Evolutionary conservation across 2,113 vertebrate species (phyloP).

Genomic region (Bubo blakistoni): DNA sequence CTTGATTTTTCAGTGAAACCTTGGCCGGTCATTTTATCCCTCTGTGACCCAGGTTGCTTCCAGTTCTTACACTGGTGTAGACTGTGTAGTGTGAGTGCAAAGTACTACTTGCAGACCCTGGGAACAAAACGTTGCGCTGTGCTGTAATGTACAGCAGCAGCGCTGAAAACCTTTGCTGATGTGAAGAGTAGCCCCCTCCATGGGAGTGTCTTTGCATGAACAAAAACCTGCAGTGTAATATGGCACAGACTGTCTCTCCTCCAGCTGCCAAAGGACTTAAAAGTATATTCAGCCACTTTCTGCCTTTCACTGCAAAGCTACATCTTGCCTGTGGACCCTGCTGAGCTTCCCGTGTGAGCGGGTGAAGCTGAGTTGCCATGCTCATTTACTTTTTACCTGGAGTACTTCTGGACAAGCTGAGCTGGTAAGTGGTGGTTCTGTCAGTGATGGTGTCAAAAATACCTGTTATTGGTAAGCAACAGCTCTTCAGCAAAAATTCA

Average conservation of each 20-base stretch:
- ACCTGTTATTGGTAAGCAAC: not conserved
- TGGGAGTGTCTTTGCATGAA: not conserved
- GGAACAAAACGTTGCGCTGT: not conserved
- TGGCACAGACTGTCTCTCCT: not conserved
- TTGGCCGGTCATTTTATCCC: not conserved
- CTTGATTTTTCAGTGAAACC: not conserved
- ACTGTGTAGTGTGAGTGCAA: not conserved
- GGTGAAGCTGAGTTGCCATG: not conserved
- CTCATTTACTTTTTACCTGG: not conserved
- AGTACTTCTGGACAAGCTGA: not conserved
- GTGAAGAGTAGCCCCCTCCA: not conserved
- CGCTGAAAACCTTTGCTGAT: not conserved
- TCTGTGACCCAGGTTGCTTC: not conserved
- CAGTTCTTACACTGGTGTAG: not conserved
- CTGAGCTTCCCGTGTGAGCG: fast-evolving
- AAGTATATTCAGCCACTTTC: not conserved
- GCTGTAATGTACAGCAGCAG: not conserved
- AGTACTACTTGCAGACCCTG: not conserved
- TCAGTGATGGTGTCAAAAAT: not conserved
- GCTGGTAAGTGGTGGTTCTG: not conserved
- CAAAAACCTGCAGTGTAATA: not conserved
- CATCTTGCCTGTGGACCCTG: not conserved
- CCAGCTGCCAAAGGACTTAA: not conserved
- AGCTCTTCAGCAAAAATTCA: not conserved
- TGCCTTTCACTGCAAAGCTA: not conserved